Percentiles rank a stretch among this genome's conserved stretches.
Conservation (phyloP, 2,113 vertebrate species). For the Thamnophis sirtalis region DNA sequence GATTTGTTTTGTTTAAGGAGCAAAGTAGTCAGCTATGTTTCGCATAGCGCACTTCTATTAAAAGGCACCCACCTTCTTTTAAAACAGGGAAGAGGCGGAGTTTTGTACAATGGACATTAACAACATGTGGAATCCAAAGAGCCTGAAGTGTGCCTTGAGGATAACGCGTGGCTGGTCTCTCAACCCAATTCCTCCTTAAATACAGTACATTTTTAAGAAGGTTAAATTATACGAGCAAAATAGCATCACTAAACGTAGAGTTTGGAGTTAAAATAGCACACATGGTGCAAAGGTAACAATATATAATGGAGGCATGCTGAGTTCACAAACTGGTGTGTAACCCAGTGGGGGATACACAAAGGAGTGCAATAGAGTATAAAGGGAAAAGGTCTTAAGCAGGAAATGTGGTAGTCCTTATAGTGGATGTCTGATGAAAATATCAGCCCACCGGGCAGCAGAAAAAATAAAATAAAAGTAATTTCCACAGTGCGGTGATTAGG, state of each 20-base stretch:
- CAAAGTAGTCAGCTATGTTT: conserved; percentile 65
- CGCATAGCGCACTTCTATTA: conserved; percentile 61
- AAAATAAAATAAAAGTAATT: not conserved
- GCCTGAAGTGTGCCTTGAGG: conserved; percentile 49
- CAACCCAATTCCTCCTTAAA: conserved; percentile 32
- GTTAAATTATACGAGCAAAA: not conserved
- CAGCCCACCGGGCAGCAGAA: not conserved
- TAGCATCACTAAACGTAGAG: not conserved
- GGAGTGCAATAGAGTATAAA: not conserved
- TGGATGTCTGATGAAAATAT: not conserved
- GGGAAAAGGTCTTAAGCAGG: not conserved
- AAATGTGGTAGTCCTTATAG: not conserved
- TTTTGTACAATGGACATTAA: conserved; percentile 31
- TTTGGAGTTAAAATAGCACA: not conserved
- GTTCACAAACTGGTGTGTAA: not conserved
- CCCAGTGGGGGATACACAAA: not conserved
- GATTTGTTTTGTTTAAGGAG: conserved; percentile 71
- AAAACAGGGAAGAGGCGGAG: conserved; percentile 24
- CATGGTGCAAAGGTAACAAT: not conserved
- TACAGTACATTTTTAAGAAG: not conserved
- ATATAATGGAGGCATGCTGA: not conserved
- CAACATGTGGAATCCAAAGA: conserved; percentile 37
- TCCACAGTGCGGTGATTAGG: not conserved
- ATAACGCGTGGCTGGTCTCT: conserved; percentile 48
- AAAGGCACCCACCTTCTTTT: conserved; percentile 64